Conservation (phyloP, 2,113 vertebrate species). For the Hydrolagus affinis region DNA sequence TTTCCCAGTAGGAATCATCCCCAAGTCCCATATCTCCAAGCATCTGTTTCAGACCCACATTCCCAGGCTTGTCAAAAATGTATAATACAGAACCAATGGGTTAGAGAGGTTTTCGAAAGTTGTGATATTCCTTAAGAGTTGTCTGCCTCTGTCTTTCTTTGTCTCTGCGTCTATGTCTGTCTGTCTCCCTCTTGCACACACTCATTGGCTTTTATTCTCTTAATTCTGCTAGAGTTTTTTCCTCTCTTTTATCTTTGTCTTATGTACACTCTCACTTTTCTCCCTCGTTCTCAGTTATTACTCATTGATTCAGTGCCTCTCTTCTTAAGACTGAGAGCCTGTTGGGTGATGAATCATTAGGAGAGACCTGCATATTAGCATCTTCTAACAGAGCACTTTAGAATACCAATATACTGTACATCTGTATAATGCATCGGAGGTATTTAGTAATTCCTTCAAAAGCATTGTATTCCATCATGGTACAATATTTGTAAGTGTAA, state of each 20-base stretch:
- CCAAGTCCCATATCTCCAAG: slow-evolving; percentile 1
- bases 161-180: neutral
- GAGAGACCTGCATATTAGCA: no score
- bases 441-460: no score
- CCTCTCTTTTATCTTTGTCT: slow-evolving; percentile 23
- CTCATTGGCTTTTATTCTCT: neutral
- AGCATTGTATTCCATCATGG: no score
- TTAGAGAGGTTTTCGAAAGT: neutral
- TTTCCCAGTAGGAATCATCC: slow-evolving; percentile 1
- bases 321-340: no score
- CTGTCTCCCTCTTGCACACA: neutral
- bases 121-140: neutral
- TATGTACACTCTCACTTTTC: slow-evolving; percentile 27
- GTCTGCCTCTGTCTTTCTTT: neutral
- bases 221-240: neutral
- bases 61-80: slow-evolving; percentile 26
- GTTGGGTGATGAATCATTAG: no score
- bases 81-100: neutral
- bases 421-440: no score
- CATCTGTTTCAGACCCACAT: slow-evolving; percentile 28
- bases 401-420: no score
- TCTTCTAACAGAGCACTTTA: no score
- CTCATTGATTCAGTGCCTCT: no score
- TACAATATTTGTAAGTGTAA: no score
- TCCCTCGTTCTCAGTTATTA: no score